Evolutionary conservation across 2,113 vertebrate species (phyloP).

Genomic region (Empidonax traillii): DNA sequence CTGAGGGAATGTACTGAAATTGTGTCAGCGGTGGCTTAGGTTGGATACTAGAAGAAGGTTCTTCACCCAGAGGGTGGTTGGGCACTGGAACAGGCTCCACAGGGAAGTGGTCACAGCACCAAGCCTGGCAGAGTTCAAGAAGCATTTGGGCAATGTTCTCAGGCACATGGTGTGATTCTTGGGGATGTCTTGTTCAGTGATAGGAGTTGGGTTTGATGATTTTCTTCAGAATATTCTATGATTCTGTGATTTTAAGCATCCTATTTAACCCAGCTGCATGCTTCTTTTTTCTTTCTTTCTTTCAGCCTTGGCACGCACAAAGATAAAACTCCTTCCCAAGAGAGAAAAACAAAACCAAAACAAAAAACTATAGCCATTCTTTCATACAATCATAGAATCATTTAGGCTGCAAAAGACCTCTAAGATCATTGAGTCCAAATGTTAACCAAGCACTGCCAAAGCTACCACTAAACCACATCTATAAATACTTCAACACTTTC

Average conservation of each 20-base stretch:
- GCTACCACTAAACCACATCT: background rate
- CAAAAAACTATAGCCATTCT: background rate
- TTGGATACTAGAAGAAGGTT: background rate
- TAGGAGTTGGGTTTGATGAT: fast-evolving
- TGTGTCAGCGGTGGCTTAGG: background rate
- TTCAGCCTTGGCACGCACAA: background rate
- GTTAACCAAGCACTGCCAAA: background rate
- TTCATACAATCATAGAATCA: background rate
- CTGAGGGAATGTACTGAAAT: background rate
- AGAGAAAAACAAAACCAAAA: background rate
- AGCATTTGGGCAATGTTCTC: background rate
- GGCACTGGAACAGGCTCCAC: background rate
- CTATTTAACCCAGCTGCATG: background rate
- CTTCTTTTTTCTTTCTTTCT: background rate
- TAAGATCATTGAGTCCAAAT: background rate
- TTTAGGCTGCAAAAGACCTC: background rate
- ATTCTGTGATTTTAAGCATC: background rate
- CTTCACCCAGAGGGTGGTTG: background rate
- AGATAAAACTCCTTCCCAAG: background rate
- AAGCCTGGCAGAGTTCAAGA: background rate
- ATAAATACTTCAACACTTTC: background rate
- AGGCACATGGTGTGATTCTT: background rate
- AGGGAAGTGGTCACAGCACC: background rate
- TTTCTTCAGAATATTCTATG: background rate
- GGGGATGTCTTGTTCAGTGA: background rate